Evolutionary conservation across 2,888 invertebrate species (phyloP).

Genomic region (Sarcophaga caerulescens): DNA sequence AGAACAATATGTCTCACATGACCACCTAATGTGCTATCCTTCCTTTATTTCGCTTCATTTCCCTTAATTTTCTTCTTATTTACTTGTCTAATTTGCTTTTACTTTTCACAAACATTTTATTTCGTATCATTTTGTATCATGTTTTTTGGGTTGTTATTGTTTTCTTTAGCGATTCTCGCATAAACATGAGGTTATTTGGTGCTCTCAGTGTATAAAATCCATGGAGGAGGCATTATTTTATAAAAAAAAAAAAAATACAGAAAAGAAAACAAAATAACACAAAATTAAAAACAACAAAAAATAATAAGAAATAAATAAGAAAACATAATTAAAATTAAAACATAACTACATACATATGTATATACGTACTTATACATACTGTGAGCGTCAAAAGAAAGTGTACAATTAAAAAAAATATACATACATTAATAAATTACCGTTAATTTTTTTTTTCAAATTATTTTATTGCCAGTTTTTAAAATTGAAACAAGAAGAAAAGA

Average conservation of each 20-base stretch:
- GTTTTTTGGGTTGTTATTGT: conserved; percentile 24
- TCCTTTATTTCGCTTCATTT: no score
- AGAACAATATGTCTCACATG: no score
- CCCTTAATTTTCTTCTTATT: no score
- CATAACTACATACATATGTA: background rate
- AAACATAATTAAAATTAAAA: conserved; percentile 11
- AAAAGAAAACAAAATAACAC: conserved; percentile 31
- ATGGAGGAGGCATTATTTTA: conserved; percentile 39
- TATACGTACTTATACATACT: background rate
- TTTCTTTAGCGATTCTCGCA: conserved; percentile 23
- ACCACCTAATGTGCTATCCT: no score
- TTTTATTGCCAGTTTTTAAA: no score
- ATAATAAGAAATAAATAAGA: conserved; percentile 28
- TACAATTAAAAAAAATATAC: no score
- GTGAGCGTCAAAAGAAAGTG: no score
- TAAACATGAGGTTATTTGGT: conserved; percentile 43
- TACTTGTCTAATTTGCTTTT: background rate
- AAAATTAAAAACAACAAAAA: conserved; percentile 18
- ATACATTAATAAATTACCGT: no score
- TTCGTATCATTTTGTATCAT: background rate
- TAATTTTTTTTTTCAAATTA: no score
- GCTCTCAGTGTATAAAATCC: conserved; percentile 16
- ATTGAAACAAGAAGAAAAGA: no score
- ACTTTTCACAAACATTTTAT: background rate
- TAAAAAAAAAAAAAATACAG: conserved; percentile 18